Percentiles rank a stretch among this genome's conserved stretches.
These are phyloP conservation scores for Steinernema scapterisci DNA, from an alignment of 2,888 invertebrate species.

Conservation along the genomic window DNA sequence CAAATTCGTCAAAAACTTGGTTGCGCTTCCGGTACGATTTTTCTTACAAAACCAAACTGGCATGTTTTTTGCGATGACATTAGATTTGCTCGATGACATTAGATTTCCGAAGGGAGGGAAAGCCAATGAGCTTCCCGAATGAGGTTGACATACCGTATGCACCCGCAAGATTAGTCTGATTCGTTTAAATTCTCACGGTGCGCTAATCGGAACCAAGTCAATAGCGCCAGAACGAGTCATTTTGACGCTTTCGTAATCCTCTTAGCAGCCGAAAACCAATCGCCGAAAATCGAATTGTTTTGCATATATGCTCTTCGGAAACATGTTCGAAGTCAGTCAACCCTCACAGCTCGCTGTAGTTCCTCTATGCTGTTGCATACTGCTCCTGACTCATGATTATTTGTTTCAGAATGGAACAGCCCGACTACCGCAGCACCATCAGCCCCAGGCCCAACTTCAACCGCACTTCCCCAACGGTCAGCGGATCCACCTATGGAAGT, in stretches of 20 bases:
- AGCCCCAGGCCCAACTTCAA: conserved; percentile 59
- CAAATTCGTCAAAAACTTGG: too few species aligned
- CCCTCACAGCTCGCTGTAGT: not conserved
- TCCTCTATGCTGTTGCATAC: not conserved
- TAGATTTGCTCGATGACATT: too few species aligned
- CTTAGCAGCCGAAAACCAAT: conserved; percentile 27
- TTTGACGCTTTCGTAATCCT: conserved; percentile 22
- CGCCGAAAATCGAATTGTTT: conserved; percentile 8
- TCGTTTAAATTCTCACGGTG: not conserved
- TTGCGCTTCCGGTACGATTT: too few species aligned
- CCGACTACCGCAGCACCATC: conserved; percentile 47
- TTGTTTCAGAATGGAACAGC: conserved; percentile 37
- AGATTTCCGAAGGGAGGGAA: too few species aligned
- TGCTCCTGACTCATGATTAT: not conserved
- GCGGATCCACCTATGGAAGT: conserved; percentile 10
- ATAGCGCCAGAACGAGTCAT: conserved; percentile 1
- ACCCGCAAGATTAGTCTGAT: not conserved
- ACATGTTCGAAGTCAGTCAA: conserved; percentile 17
- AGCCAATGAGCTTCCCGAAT: too few species aligned
- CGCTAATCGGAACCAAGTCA: not conserved
- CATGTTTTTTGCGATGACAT: too few species aligned
- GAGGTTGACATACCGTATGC: not conserved
- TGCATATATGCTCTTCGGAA: conserved; percentile 24
- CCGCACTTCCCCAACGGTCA: conserved; percentile 43
- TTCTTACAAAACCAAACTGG: too few species aligned